Conservation (phyloP, 2,888 invertebrate genomes). For the Platypus cylindrus region DNA sequence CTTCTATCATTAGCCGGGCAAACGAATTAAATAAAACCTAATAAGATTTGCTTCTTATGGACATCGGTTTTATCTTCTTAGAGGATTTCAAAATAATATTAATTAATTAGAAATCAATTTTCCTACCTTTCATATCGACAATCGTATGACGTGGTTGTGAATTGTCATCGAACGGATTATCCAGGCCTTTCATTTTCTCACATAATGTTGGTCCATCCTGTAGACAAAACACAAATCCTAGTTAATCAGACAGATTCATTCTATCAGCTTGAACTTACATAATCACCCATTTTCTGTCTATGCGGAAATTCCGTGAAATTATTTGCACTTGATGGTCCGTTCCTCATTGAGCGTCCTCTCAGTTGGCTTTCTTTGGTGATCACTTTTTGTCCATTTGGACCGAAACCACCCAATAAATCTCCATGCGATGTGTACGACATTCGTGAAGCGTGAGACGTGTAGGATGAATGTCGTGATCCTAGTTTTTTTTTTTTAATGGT, state of each 20-base stretch:
- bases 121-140: constrained; percentile 70
- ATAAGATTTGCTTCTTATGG: too few relatives aligned
- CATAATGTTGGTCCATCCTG: constrained; percentile 72
- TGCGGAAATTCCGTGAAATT: constrained; percentile 49
- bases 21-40: too few relatives aligned
- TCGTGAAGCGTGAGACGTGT: constrained; percentile 88
- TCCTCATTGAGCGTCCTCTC: constrained; percentile 60
- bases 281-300: constrained; percentile 57
- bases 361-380: constrained; percentile 82
- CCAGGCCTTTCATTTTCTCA: constrained; percentile 73
- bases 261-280: constrained; percentile 41
- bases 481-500: constrained; percentile 9
- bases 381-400: constrained; percentile 42
- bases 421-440: constrained; percentile 91
- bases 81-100: not conserved
- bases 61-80: too few relatives aligned
- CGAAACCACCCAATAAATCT: constrained; percentile 67
- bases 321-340: constrained; percentile 43
- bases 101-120: not conserved
- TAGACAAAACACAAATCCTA: constrained; percentile 6
- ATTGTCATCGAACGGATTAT: constrained; percentile 87
- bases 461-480: constrained; percentile 86
- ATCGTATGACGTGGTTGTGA: constrained; percentile 64
- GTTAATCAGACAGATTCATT: constrained; percentile 12
- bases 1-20: too few relatives aligned